Conservation (phyloP, 2,797 vertebrate species). For the Sebastes melanostomus region DNA sequence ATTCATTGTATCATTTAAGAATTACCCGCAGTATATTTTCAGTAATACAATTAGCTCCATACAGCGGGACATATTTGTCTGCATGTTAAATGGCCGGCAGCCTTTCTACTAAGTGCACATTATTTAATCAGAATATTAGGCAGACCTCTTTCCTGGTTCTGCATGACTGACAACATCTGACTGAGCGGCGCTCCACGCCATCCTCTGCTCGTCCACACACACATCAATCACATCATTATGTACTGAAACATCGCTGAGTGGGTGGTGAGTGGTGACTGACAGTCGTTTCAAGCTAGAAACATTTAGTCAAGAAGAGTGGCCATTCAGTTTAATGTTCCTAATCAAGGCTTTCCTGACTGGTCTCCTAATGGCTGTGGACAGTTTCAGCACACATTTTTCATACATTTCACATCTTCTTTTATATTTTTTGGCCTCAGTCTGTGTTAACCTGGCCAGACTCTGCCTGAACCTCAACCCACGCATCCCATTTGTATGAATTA, state of each 20-base stretch:
- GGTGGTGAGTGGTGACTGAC: conserved; percentile 54
- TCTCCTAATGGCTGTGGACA: not conserved
- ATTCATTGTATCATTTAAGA: not conserved
- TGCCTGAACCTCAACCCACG: not conserved
- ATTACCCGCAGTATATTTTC: not conserved
- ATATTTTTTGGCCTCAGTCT: not conserved
- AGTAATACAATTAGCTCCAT: not conserved
- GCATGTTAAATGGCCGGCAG: conserved; percentile 14
- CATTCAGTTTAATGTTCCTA: not conserved
- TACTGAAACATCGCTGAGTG: conserved; percentile 34
- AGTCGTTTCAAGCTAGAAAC: conserved; percentile 26
- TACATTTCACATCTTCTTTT: not conserved
- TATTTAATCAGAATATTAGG: conserved; percentile 40
- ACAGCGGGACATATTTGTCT: conserved; percentile 23
- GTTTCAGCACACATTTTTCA: not conserved
- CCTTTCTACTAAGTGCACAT: conserved; percentile 10
- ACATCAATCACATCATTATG: conserved; percentile 65
- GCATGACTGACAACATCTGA: conserved; percentile 51
- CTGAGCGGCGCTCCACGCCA: conserved; percentile 31
- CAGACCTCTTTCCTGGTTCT: conserved; percentile 12
- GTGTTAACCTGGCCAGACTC: not conserved
- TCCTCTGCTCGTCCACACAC: conserved; percentile 42
- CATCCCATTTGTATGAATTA: not conserved
- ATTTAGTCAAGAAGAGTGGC: conserved; percentile 9
- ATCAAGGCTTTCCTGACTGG: not conserved